Base-by-base conservation (phyloP, 2,888 invertebrate genomes). In the Gymnocheta viridis region DNA sequence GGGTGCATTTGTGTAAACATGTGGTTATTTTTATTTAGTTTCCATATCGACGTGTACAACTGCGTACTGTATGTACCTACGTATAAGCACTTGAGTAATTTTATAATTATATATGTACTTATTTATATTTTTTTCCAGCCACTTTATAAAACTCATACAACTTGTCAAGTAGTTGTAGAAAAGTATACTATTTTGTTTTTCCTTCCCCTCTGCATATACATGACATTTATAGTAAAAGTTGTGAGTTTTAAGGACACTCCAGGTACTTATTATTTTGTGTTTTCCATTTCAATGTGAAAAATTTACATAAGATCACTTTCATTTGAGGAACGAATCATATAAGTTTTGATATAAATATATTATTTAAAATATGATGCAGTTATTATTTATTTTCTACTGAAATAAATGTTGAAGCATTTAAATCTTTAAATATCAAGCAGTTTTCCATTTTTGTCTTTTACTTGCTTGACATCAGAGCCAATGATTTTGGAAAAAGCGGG, bases 161-260 rank as follows among this genome's bases (percentile, higher is more conserved):
- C 38, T 80, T 77, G 70, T 83, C 76, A 80, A 83, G 76, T 77
- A 29, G 70, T 83, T 70, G 56, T 38, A 49, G 64, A 66, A 66
- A 67, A 56, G 35, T 72, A 17, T 67, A 67, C 29, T 44, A 32
- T 78, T 64, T 70, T 54, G 14, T 70, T 54, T 60, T 60, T 27
- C 10, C 19, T 29, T n/a, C 17, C 12, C 35, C n/a, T 38, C 41
- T 14, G 41, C 41, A 41, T 14, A 41, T n/a, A n/a, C 35, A 22
- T 76, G 80, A 66, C 70, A 80, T 77, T 80, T 72, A 60, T 77
- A 79, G 80, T 44, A 77, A 80, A 83, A 83, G 83, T 83, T 83
- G 66, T 76, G 72, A 44, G 64, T 76, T 83, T 79, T 72, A 66
- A 82, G 82, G 62, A 82, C 73, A 78, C 78, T 73, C 44, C 69